Evolutionary conservation across 2,888 invertebrate species (phyloP).

Genomic region (Venusia cambrica): DNA sequence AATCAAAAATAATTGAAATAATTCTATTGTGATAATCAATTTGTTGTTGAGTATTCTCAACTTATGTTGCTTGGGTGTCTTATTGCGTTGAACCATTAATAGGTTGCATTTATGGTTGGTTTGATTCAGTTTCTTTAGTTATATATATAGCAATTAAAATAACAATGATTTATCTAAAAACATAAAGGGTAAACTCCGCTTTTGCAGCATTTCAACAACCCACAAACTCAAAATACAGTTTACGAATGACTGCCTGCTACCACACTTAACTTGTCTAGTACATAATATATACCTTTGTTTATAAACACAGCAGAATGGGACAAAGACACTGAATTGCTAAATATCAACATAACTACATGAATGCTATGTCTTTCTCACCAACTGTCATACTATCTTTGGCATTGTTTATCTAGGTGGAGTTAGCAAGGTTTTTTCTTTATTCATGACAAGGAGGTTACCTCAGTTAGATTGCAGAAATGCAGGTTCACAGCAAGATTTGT

Average conservation of each 20-base stretch:
- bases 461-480: no score
- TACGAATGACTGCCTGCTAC: no score
- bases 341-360: slow-evolving; percentile 16
- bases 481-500: no score
- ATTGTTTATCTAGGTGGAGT: slow-evolving; percentile 16
- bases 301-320: not conserved
- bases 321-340: slow-evolving; percentile 5
- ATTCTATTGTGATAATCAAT: slow-evolving; percentile 29
- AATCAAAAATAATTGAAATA: slow-evolving; percentile 32
- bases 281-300: not conserved
- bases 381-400: not conserved
- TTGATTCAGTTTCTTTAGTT: no score
- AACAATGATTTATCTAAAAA: no score
- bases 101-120: no score
- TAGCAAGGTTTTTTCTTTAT: slow-evolving; percentile 25
- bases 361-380: slow-evolving; percentile 4
- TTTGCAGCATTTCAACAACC: no score
- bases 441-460: slow-evolving; percentile 31
- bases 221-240: no score
- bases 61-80: slow-evolving; percentile 14
- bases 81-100: not conserved
- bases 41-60: slow-evolving; percentile 19
- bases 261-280: no score
- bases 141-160: no score
- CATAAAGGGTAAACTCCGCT: no score